Base-by-base conservation (phyloP, 2,797 vertebrate genomes). In the Lerista edwardsae region DNA sequence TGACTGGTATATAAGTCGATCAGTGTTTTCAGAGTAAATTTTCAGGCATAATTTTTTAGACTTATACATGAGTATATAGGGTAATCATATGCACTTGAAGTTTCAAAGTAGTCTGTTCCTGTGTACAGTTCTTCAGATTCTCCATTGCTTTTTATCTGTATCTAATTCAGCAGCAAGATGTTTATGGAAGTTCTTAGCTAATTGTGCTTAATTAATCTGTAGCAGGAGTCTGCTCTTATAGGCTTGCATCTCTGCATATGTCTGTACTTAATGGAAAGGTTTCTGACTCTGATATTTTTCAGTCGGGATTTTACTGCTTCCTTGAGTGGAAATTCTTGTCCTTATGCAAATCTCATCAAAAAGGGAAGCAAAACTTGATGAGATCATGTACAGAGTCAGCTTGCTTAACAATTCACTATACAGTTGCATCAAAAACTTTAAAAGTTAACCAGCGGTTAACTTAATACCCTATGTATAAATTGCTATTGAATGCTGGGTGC, bases 261-360 rank as follows among this genome's bases (percentile, higher is more conserved):
- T 80, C 36, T 71, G 75, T 79, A 74, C 75, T 31, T 59, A 77
- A 1, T 0, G 0, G 44, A 61, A 81, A 21, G 11, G 8, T 55
- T 29, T 55, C 44, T 41, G 73, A 76, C 25, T 57, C 73, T 25
- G 11, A 23, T 19, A 6, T 3, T 75, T 31, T 75, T n/a, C 12
- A 39, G 59, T 55, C 51, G 51, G 79, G 39, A 17, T 61, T 86
- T 71, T 57, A 47, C 74, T 19, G 78, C 88, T 92, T 89, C 85
- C 75, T 92, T 89, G 82, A 84, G 73, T 92, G 89, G 88, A 92
- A 93, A 93, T 80, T 91, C 88, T 87, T 87, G 85, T 85, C 87
- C 90, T 89, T 84, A 62, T 73, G 59, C 39, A n/a, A 57, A 75
- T 91, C 73, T 75, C 73, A 29, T 68, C 76, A 87, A 67, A 80